phyloP scores from a whole-genome alignment of 1,140 invertebrate genomes.

The Stenopsyche tienmushanensis region DNA sequence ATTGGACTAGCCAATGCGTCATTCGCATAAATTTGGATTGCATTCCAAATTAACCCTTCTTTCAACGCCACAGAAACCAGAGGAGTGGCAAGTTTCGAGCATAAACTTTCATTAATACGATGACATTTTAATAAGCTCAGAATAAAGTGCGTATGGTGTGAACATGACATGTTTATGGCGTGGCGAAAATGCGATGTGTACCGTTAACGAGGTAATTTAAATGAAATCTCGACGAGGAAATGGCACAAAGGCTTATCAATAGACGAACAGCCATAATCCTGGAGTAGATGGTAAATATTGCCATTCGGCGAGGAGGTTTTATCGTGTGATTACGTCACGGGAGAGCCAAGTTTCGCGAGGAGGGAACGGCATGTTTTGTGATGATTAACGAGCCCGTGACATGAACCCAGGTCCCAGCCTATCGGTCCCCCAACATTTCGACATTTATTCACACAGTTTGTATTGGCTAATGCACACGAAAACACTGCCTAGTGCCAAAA shows the following conservation, averaged over 20 bases:
- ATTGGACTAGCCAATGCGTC: too few species aligned
- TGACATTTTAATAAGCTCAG: too few species aligned
- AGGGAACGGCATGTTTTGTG: conserved; percentile 3
- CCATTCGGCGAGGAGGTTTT: conserved; percentile 20
- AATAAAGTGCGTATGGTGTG: too few species aligned
- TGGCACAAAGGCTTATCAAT: conserved; percentile 33
- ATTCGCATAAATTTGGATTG: too few species aligned
- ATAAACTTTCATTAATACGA: too few species aligned
- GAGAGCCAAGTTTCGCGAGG: neutral
- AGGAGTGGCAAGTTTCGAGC: too few species aligned
- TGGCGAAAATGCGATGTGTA: neutral
- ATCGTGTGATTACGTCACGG: conserved; percentile 32
- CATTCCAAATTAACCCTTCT: too few species aligned
- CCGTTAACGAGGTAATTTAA: conserved; percentile 11
- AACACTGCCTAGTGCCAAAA: too few species aligned
- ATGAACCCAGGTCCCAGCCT: conserved; percentile 23
- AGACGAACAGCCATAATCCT: conserved; percentile 21
- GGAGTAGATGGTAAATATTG: conserved; percentile 30
- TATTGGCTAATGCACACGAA: too few species aligned
- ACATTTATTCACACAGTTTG: too few species aligned
- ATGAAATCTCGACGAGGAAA: conserved; percentile 2
- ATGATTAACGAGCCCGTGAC: conserved; percentile 37
- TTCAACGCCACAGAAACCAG: too few species aligned
- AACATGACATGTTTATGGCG: neutral
- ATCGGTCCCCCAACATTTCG: too few species aligned